Evolutionary conservation across 1,140 invertebrate species (phyloP).

Genomic region (Nebria ingens): DNA sequence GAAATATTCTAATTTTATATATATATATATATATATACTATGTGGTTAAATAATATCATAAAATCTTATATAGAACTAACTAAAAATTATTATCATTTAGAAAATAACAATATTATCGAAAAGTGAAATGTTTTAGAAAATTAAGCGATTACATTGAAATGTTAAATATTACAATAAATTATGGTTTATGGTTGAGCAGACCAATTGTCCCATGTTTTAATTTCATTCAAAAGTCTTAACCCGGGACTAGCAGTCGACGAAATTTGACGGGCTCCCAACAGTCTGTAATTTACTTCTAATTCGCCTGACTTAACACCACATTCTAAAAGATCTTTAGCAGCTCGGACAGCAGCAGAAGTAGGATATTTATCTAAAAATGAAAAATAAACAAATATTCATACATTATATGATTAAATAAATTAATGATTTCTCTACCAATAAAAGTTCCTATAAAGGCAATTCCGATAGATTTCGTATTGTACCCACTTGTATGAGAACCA

Average conservation of each 20-base stretch:
- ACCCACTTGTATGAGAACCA: conserved; percentile 56
- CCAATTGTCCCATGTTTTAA: conserved; percentile 34
- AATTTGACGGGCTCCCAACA: conserved; percentile 52
- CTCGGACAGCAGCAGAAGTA: conserved; percentile 39
- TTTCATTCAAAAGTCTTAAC: conserved; percentile 41
- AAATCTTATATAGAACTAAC: too few relatives aligned
- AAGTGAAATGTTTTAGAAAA: too few relatives aligned
- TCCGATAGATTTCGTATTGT: conserved; percentile 47
- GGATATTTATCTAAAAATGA: conserved; percentile 45
- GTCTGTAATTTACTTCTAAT: conserved; percentile 43
- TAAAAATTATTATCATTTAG: too few relatives aligned
- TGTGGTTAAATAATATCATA: too few relatives aligned
- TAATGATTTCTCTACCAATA: conserved; percentile 19
- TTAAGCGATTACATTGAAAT: too few relatives aligned
- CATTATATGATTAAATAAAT: conserved; percentile 11
- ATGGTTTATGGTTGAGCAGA: conserved; percentile 16
- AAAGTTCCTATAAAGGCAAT: conserved; percentile 47
- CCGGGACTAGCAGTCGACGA: conserved; percentile 50
- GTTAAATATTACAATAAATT: too few relatives aligned
- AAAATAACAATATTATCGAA: too few relatives aligned
- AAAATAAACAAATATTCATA: conserved; percentile 11
- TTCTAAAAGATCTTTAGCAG: conserved; percentile 44
- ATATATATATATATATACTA: too few relatives aligned
- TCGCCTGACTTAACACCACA: conserved; percentile 50
- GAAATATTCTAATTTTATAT: too few relatives aligned